Evolutionary conservation across 2,888 invertebrate genomes (phyloP), one percentile per base, ranked within the genome.

Genomic region (Acronicta aceris): DNA sequence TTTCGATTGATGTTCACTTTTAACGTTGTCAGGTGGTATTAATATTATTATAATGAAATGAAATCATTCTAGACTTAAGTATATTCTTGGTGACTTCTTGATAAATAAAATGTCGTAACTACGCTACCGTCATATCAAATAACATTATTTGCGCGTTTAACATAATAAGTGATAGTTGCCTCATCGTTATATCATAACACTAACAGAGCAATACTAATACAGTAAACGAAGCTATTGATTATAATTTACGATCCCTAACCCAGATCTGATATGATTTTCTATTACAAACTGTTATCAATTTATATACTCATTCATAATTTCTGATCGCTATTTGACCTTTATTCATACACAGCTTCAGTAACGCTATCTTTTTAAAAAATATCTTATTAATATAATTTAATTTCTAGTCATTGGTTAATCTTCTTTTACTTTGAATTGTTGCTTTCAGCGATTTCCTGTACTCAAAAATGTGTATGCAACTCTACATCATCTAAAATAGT

Each of bases 141-240:
- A 30, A 43, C 16, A 30, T 38, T 27, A 63, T 63, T 46, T 27
- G 52, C 53, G 45, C 58, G 36, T 62, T 46, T 38, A n/a, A 25
- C 53, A 64, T 75, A 55, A 49, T 45, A 63, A 58, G 21, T 47
- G 41, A 63, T 21, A 56, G 50, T 69, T 69, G 57, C 56, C 55
- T 69, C 69, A 58, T 61, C 53, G 4, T 46, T 27, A 36, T 16
- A 21, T 47, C 60, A 60, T 40, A 33, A 33, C 27, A 60, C 46
- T 56, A 72, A 59, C 40, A 36, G 45, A 56, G 40, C 27, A 66
- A 52, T 66, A 60, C 48, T 52, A 53, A 66, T 46, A 60, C 36
- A 30, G 45, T 41, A 30, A 51, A 51, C 36, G 15, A 36, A 65
- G 40, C 40, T 45, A 56, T 62, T 72, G 42, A 72, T 67, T 52